Conservation (phyloP, 2,797 vertebrate species). For the Clarias platycephalus region DNA sequence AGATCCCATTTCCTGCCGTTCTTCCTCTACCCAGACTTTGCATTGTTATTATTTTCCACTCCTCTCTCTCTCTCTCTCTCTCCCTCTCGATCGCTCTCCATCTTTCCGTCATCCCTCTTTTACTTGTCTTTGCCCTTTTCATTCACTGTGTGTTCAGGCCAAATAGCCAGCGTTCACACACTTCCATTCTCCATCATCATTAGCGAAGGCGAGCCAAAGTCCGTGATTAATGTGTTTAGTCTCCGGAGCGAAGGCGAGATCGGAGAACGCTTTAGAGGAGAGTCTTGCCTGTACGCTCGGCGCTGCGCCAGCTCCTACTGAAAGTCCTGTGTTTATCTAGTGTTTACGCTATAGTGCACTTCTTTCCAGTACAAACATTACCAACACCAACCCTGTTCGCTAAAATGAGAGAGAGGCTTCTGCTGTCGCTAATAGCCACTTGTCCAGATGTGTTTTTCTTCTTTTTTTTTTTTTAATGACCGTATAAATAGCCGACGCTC, state of each 20-base stretch:
- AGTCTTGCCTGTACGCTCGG: constrained; percentile 40
- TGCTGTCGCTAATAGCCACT: constrained; percentile 49
- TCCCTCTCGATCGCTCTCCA: constrained; percentile 13
- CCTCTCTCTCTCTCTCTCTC: constrained; percentile 33
- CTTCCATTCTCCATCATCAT: constrained; percentile 38
- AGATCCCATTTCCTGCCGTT: constrained; percentile 13
- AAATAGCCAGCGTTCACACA: constrained; percentile 20
- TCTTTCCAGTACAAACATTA: constrained; percentile 59
- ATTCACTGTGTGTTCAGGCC: constrained; percentile 18
- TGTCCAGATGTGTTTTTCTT: constrained; percentile 58
- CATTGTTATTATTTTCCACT: constrained; percentile 18
- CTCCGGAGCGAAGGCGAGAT: constrained; percentile 58
- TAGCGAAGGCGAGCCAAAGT: constrained; percentile 37
- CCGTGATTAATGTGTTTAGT: constrained; percentile 65
- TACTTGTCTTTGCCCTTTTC: constrained; percentile 28
- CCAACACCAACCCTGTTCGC: constrained; percentile 46
- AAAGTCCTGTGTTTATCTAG: constrained; percentile 60
- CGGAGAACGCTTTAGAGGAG: constrained; percentile 52
- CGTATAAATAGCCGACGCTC: constrained; percentile 52
- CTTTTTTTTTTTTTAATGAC: constrained; percentile 68
- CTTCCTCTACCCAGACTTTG: constrained; percentile 19
- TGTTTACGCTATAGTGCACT: constrained; percentile 55
- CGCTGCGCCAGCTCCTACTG: constrained; percentile 55
- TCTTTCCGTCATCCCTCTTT: constrained; percentile 53
- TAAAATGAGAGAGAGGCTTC: constrained; percentile 43